Evolutionary conservation across 2,888 invertebrate species (phyloP).

Genomic region (Trichopoda pennipes): DNA sequence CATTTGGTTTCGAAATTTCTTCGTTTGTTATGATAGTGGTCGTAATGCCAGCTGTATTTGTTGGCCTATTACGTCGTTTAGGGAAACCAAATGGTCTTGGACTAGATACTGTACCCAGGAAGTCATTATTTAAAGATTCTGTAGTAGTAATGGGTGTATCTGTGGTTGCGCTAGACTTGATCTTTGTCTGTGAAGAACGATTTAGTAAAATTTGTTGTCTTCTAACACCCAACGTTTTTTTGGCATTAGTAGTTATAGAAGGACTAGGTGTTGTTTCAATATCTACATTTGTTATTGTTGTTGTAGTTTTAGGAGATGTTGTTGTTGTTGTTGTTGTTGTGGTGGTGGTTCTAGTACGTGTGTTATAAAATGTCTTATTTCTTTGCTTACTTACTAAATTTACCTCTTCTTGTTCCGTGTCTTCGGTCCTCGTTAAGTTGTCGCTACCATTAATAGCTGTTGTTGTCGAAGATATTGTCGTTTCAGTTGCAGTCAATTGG

Average conservation of each 20-base stretch:
- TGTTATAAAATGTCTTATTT: constrained; percentile 68
- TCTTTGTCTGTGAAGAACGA: constrained; percentile 71
- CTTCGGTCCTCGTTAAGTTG: constrained; percentile 68
- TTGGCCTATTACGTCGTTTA: constrained; percentile 81
- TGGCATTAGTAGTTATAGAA: constrained; percentile 49
- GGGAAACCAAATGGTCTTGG: constrained; percentile 83
- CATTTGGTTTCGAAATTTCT: constrained; percentile 65
- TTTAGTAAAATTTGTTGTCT: constrained; percentile 74
- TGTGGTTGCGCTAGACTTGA: constrained; percentile 67
- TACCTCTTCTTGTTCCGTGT: constrained; percentile 73
- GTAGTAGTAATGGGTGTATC: constrained; percentile 70
- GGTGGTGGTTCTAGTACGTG: constrained; percentile 70
- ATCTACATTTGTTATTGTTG: constrained; percentile 60
- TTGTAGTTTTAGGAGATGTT: constrained; percentile 66
- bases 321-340: constrained; percentile 70
- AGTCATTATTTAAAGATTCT: constrained; percentile 74
- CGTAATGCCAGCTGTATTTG: constrained; percentile 71
- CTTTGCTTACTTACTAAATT: constrained; percentile 68
- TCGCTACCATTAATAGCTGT: constrained; percentile 38
- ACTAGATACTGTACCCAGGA: constrained; percentile 81
- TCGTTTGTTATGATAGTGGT: constrained; percentile 60
- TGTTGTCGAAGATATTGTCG: constrained; percentile 40
- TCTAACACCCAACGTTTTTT: constrained; percentile 72
- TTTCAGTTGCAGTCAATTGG: constrained; percentile 61
- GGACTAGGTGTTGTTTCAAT: constrained; percentile 62